These are phyloP conservation scores for Maconellicoccus hirsutus DNA, from an alignment of 1,140 invertebrate species.

Conservation along the genomic window DNA sequence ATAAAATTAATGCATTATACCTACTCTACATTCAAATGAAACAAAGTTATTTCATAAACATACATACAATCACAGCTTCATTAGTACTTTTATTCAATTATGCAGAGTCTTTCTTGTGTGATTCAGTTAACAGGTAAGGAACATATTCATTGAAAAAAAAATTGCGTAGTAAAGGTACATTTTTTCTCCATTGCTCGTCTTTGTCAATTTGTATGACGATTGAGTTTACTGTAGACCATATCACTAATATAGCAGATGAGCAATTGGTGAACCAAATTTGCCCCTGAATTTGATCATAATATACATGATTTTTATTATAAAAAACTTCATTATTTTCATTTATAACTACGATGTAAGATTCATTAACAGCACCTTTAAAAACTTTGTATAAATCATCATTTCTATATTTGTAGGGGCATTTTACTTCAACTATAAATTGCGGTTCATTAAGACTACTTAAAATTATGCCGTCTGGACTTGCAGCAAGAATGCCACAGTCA, in stretches of 20 bases:
- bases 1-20: no score
- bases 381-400: neutral
- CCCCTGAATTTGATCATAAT: conserved; percentile 24
- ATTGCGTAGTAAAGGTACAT: neutral
- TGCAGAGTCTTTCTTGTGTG: no score
- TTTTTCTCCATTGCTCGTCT: neutral
- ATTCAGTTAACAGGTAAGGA: neutral
- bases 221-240: conserved; percentile 3
- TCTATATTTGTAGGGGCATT: conserved; percentile 17
- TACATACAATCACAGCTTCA: no score
- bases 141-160: neutral
- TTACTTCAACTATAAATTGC: neutral
- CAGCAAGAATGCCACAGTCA: neutral
- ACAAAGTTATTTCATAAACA: no score
- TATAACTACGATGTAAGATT: neutral
- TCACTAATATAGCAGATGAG: neutral
- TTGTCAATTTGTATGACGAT: neutral
- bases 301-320: neutral
- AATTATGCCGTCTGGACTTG: no score
- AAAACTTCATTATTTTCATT: neutral
- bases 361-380: neutral
- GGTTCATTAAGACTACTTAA: neutral
- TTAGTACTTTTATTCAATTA: no score
- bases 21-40: no score
- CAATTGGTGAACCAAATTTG: conserved; percentile 8